phyloP scores from a whole-genome alignment of 2,797 vertebrate species.

The Otolemur crassicaudatus region DNA sequence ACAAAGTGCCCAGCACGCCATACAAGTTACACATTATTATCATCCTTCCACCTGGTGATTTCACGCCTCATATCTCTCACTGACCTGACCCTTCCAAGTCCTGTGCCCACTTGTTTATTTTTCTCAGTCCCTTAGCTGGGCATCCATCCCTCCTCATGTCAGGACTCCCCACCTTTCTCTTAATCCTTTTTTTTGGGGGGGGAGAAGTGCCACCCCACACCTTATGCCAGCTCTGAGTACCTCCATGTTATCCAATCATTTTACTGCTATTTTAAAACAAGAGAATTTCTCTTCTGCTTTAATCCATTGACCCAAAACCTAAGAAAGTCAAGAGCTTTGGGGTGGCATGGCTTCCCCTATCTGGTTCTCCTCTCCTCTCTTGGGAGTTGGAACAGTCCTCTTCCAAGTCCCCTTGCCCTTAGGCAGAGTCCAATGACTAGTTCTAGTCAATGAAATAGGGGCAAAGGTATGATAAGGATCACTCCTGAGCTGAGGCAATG shows the following conservation, averaged over 20 bases:
- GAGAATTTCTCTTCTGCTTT: neutral
- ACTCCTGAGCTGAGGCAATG: neutral
- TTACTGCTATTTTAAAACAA: neutral
- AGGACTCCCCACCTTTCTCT: neutral
- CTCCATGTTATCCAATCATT: neutral
- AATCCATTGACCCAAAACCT: neutral
- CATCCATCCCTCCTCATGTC: too few species aligned
- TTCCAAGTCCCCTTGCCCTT: neutral
- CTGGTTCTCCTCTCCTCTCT: neutral
- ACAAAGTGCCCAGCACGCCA: neutral
- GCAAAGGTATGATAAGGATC: neutral
- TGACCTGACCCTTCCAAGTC: neutral
- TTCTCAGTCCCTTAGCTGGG: neutral
- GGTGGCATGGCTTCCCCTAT: too few species aligned
- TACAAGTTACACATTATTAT: neutral
- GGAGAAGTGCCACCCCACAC: neutral
- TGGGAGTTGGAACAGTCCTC: neutral
- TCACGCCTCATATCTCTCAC: too few species aligned
- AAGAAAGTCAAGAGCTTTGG: neutral
- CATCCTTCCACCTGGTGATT: neutral
- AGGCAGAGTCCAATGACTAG: too few species aligned
- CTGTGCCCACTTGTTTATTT: neutral
- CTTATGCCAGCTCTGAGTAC: neutral
- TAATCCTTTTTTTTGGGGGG: too few species aligned
- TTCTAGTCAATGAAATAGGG: neutral